Percentiles rank a stretch among this genome's conserved stretches.
These are phyloP conservation scores for Elegia similella DNA, from an alignment of 2,888 invertebrate species.

Conservation along the genomic window DNA sequence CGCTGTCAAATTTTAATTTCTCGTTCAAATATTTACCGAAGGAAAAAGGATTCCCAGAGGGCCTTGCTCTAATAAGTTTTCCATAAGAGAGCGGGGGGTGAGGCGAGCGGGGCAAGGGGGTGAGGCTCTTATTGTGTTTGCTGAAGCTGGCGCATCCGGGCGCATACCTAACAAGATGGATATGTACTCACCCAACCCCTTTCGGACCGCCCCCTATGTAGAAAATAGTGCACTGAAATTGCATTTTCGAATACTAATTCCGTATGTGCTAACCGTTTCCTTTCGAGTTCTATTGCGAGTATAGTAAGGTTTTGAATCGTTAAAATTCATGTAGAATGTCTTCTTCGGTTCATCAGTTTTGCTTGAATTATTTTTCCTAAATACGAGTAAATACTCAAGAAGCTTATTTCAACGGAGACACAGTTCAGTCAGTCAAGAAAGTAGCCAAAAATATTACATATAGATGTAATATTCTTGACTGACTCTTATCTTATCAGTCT, in stretches of 20 bases:
- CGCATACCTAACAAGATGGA: conserved; percentile 82
- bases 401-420: no score
- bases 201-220: conserved; percentile 64
- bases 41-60: conserved; percentile 81
- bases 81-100: conserved; percentile 68
- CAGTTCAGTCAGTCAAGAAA: no score
- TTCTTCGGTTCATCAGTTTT: not conserved
- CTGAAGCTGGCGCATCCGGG: conserved; percentile 79
- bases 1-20: conserved; percentile 82
- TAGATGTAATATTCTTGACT: no score
- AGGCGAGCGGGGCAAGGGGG: conserved; percentile 41
- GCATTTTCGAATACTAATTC: conserved; percentile 79
- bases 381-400: not conserved
- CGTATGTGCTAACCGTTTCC: conserved; percentile 45
- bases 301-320: conserved; percentile 19
- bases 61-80: conserved; percentile 81
- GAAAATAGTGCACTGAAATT: conserved; percentile 74
- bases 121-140: conserved; percentile 81
- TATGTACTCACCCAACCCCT: conserved; percentile 72
- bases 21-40: conserved; percentile 81
- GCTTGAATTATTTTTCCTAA: not conserved
- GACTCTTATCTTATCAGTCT: not conserved
- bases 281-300: conserved; percentile 16
- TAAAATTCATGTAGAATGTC: not conserved
- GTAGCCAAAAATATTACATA: no score